These are phyloP conservation scores for Onchidella celtica DNA, from an alignment of 2,888 invertebrate species.

Conservation along the genomic window DNA sequence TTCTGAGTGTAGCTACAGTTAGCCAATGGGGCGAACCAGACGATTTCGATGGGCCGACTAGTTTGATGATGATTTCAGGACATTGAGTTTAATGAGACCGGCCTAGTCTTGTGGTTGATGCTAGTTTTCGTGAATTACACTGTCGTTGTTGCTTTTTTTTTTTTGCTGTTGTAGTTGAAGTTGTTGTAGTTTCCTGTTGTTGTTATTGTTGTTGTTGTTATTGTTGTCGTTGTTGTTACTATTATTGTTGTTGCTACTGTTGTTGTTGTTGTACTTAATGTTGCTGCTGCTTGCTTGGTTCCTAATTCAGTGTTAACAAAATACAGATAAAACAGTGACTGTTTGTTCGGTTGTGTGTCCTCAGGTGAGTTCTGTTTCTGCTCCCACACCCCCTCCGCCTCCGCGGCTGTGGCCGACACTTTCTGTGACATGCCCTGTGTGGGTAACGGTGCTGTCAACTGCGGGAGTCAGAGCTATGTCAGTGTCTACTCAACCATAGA, in stretches of 20 bases:
- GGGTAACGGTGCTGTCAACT: not conserved
- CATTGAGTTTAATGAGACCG: too few relatives aligned
- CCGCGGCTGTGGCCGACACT: not conserved
- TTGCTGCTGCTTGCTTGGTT: not conserved
- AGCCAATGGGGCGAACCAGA: too few relatives aligned
- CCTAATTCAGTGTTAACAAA: not conserved
- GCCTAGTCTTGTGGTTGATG: too few relatives aligned
- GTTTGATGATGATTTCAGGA: too few relatives aligned
- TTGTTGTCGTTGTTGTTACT: not conserved
- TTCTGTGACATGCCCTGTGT: conserved; percentile 18
- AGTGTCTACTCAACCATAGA: not conserved
- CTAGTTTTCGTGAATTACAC: too few relatives aligned
- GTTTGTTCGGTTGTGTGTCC: too few relatives aligned
- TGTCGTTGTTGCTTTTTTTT: too few relatives aligned
- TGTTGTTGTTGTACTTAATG: not conserved
- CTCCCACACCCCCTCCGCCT: not conserved
- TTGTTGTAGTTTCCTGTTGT: too few relatives aligned
- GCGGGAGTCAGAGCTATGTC: conserved; percentile 6
- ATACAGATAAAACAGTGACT: too few relatives aligned
- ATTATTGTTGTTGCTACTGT: not conserved
- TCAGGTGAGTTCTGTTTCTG: conserved; percentile 38
- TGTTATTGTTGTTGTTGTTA: not conserved
- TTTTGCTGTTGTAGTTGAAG: too few relatives aligned
- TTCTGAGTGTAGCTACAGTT: too few relatives aligned
- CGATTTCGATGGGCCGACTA: too few relatives aligned